Base-by-base conservation (phyloP, 2,888 invertebrate genomes). In the Vanessa cardui region DNA sequence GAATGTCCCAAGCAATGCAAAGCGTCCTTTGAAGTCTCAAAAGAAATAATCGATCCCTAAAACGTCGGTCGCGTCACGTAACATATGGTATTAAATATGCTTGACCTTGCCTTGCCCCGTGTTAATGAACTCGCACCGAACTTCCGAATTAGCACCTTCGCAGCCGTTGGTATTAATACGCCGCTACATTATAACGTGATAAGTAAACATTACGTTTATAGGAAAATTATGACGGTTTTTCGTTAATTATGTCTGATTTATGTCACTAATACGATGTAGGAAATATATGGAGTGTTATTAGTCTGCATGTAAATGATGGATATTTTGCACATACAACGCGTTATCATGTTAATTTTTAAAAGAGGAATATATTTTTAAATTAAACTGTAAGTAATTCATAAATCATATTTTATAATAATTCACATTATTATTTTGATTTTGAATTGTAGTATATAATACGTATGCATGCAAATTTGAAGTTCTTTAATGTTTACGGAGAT, bases 81-180 rank as follows among this genome's bases (percentile, higher is more conserved):
- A 64, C 68, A 71, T 65, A 71, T 71, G 68, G 68, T 59, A 56
- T 56, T 52, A 47, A 54, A 54, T 31, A 39, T 39, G 39, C 39
- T 45, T 66, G 71, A 72, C 73, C 74, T 73, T 73, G 73, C 66
- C 52, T 52, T 56, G 69, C 60, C 63, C 62, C 49, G 47, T 69
- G 74, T 66, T 68, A 67, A 71, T 68, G 74, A 74, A 68, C 74
- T 62, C 65, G 62, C 62, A 15, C 21, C 59, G 52, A 54, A 66
- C 65, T 65, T 65, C 65, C 65, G 65, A 65, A 60, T 65, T 59
- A 60, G 52, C 65, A 59, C 60, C 52, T 65, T 46, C 31, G 52
- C 65, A 54, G 65, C 65, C 45, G 65, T 26, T 31, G 9, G 31
- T 20, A 16, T 26, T 16, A 9, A 16, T 54, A 16, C 54, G 12